Conservation (phyloP, 2,797 vertebrate species). For the Manis crassicaudata region DNA sequence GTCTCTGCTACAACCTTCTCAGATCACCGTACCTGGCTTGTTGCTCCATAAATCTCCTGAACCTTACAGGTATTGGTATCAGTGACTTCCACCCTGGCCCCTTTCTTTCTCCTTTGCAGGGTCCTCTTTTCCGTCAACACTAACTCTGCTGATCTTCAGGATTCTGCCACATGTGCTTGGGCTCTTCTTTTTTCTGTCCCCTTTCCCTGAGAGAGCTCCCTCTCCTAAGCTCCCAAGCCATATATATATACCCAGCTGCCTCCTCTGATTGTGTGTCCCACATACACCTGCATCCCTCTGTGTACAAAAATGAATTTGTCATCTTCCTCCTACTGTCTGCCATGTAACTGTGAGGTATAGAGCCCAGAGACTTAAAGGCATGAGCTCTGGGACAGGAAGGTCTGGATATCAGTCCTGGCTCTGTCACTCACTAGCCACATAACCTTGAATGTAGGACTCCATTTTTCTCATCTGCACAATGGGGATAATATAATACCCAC, state of each 20-base stretch:
- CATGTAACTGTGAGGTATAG: not conserved
- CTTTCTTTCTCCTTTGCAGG: not conserved
- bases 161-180: not conserved
- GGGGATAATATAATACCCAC: not conserved
- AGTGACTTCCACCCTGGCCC: not conserved
- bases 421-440: not conserved
- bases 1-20: not conserved
- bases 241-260: not conserved
- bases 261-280: not conserved
- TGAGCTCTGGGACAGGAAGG: not conserved
- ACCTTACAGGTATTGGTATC: not conserved
- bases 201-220: not conserved
- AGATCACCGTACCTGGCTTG: not conserved
- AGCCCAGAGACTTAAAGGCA: not conserved
- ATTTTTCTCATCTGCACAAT: not conserved
- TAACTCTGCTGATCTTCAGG: not conserved
- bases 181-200: not conserved
- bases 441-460: not conserved
- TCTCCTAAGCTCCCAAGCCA: not conserved
- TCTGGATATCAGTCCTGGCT: rapidly evolving
- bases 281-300: not conserved
- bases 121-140: not conserved
- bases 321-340: not conserved
- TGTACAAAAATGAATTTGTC: not conserved
- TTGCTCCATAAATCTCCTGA: not conserved